These are phyloP conservation scores for Scotopteryx bipunctaria DNA, from an alignment of 2,888 invertebrate genomes.

Conservation along the genomic window DNA sequence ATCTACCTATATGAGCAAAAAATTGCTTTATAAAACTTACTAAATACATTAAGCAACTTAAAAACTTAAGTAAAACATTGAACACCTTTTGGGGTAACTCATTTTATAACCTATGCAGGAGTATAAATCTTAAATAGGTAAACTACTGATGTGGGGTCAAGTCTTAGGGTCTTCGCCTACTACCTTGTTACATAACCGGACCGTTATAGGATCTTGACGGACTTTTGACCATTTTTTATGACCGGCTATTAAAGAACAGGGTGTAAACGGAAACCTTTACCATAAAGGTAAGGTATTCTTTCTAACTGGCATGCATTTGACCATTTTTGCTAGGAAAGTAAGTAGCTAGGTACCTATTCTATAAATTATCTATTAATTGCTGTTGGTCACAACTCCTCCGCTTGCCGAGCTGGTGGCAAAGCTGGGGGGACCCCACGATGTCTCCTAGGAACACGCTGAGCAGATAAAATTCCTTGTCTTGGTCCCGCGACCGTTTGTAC, in stretches of 20 bases:
- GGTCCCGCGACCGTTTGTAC: conserved; percentile 89
- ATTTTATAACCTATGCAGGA: too few relatives aligned
- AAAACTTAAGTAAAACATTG: conserved; percentile 8
- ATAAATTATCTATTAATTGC: conserved; percentile 38
- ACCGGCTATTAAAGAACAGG: too few relatives aligned
- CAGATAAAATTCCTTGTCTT: conserved; percentile 91
- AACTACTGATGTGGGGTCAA: too few relatives aligned
- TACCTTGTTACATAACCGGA: too few relatives aligned
- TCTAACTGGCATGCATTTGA: too few relatives aligned
- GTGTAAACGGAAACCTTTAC: too few relatives aligned
- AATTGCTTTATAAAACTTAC: not conserved
- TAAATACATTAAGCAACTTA: not conserved
- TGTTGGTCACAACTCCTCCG: conserved; percentile 65
- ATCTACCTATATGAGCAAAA: not conserved
- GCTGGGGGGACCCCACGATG: conserved; percentile 90
- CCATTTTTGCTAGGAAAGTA: too few relatives aligned
- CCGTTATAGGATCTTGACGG: too few relatives aligned
- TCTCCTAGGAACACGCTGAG: conserved; percentile 94
- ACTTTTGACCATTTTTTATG: too few relatives aligned
- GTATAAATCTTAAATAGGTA: too few relatives aligned
- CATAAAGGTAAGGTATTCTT: too few relatives aligned
- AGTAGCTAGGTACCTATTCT: conserved; percentile 3
- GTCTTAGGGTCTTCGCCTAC: too few relatives aligned
- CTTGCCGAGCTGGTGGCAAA: conserved; percentile 92
- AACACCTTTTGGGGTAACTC: conserved; percentile 25